Percentiles rank a stretch among this genome's conserved stretches.
These are phyloP conservation scores for Drosophila melanosoma DNA, from an alignment of 2,888 invertebrate genomes.

Conservation along the genomic window DNA sequence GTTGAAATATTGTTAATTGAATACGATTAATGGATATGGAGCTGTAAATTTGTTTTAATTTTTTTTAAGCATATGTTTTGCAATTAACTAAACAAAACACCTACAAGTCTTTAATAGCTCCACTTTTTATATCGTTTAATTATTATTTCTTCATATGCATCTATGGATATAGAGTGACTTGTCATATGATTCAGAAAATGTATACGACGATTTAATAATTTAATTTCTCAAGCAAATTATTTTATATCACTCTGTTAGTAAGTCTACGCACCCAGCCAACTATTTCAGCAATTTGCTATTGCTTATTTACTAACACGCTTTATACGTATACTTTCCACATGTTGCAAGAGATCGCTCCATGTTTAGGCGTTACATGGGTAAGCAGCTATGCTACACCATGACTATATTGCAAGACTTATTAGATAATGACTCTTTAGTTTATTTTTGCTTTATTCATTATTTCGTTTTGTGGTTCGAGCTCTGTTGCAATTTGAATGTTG, in stretches of 20 bases:
- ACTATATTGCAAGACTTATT: constrained; percentile 70
- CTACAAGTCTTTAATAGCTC: background rate
- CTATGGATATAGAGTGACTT: background rate
- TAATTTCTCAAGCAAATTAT: constrained; percentile 14
- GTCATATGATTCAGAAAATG: background rate
- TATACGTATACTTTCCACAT: constrained; percentile 57
- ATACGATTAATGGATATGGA: constrained; percentile 35
- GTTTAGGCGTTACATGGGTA: constrained; percentile 49
- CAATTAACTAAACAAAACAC: background rate
- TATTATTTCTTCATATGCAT: background rate
- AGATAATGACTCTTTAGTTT: constrained; percentile 70
- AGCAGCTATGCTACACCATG: background rate
- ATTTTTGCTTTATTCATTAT: constrained; percentile 37
- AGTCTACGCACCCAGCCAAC: constrained; percentile 9
- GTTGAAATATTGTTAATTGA: constrained; percentile 60
- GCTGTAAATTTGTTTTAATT: constrained; percentile 1
- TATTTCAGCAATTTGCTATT: constrained; percentile 21
- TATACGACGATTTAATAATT: background rate
- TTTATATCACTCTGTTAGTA: constrained; percentile 4
- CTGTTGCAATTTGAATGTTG: constrained; percentile 72
- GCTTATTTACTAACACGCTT: constrained; percentile 34
- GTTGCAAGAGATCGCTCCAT: constrained; percentile 56
- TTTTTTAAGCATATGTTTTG: constrained; percentile 3
- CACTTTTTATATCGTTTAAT: background rate
- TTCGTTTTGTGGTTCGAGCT: constrained; percentile 43